These are phyloP conservation scores for Drosophila setosimentum DNA, from an alignment of 2,888 invertebrate species.

Conservation along the genomic window DNA sequence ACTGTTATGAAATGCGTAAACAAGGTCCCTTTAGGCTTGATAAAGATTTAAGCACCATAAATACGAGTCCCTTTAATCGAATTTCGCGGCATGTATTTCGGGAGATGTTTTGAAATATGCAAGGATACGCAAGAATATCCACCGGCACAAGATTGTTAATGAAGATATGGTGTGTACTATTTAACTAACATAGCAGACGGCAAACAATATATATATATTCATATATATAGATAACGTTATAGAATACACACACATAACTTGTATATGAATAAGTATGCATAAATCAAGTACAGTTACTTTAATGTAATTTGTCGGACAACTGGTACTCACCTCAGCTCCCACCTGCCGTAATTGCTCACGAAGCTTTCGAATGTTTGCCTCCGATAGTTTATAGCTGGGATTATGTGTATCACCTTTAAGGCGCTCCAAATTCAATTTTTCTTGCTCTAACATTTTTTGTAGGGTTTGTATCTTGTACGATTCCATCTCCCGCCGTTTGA, in stretches of 20 bases:
- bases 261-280: conserved; percentile 25
- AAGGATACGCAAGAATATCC: conserved; percentile 7
- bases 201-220: conserved; percentile 21
- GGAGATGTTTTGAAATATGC: conserved; percentile 10
- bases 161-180: conserved; percentile 1
- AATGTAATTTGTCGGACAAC: conserved; percentile 9
- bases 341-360: conserved; percentile 85
- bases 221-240: conserved; percentile 17
- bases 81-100: too few species aligned
- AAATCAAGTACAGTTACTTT: conserved; percentile 50
- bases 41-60: too few species aligned
- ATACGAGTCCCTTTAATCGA: too few species aligned
- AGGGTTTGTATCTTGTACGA: conserved; percentile 93
- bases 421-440: conserved; percentile 92
- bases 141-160: conserved; percentile 15
- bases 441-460: conserved; percentile 95
- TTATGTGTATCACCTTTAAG: conserved; percentile 87
- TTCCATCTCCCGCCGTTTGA: conserved; percentile 93
- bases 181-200: conserved; percentile 14
- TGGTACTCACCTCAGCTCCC: conserved; percentile 85
- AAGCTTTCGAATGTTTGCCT: conserved; percentile 84
- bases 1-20: too few species aligned
- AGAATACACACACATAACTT: conserved; percentile 32
- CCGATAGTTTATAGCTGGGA: conserved; percentile 84
- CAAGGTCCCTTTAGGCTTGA: too few species aligned